Percentiles rank a stretch among this genome's conserved stretches.
Conservation (phyloP, 2,888 invertebrate genomes). For the Macrophya alboannulata region DNA sequence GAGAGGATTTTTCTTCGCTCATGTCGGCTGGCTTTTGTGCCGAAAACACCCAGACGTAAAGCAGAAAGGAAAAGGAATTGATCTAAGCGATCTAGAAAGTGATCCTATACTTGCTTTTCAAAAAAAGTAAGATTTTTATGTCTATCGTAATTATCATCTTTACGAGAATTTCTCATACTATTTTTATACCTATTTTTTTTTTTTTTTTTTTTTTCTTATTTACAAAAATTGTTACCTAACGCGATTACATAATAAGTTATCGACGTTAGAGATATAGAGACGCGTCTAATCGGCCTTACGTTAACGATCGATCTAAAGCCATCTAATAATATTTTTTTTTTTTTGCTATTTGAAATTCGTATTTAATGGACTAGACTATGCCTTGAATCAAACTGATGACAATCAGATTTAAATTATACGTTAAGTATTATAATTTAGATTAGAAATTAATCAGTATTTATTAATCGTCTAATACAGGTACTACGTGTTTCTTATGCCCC, state of each 20-base stretch:
- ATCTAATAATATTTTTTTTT: neutral
- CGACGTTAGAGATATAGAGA: neutral
- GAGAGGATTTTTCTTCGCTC: constrained; percentile 97
- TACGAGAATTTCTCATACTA: neutral
- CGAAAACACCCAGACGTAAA: constrained; percentile 95
- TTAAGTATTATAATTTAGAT: neutral
- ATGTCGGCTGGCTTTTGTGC: constrained; percentile 96
- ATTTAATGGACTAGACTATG: neutral
- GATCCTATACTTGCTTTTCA: constrained; percentile 95
- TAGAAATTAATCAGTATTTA: neutral
- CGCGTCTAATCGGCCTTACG: neutral
- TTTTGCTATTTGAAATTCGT: neutral
- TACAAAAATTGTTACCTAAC: neutral
- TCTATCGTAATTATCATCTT: neutral
- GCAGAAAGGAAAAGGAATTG: constrained; percentile 92
- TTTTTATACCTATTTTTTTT: neutral
- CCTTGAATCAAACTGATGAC: neutral
- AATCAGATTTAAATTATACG: neutral
- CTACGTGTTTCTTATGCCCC: constrained; percentile 85
- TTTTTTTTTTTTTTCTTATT: neutral
- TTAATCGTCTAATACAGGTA: constrained; percentile 79
- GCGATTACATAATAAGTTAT: neutral
- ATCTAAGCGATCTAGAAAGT: constrained; percentile 90
- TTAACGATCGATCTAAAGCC: neutral
- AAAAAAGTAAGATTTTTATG: constrained; percentile 86